A percentile compares a stretch with the other conserved stretches of the same genome.
phyloP scores from a whole-genome alignment of 2,888 invertebrate species.

The Drosophila infuscata region DNA sequence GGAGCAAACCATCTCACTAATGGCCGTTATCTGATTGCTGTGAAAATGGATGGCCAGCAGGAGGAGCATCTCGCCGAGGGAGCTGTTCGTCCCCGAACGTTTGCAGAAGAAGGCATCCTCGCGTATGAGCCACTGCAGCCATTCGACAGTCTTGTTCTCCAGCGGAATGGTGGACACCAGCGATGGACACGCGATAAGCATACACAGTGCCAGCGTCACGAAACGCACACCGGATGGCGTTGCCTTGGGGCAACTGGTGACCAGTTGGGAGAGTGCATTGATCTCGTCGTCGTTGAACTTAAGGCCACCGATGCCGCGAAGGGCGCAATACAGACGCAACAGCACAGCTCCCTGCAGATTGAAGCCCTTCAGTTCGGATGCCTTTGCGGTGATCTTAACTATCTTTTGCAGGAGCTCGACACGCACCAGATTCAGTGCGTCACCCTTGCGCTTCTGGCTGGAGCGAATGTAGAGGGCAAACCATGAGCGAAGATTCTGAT shows the following conservation, averaged over 20 bases:
- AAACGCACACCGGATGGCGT: slow-evolving; percentile 97
- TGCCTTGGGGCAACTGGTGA: slow-evolving; percentile 95
- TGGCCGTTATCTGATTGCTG: slow-evolving; percentile 96
- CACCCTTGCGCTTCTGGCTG: slow-evolving; percentile 89
- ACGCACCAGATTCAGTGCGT: slow-evolving; percentile 87
- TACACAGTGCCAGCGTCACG: slow-evolving; percentile 96
- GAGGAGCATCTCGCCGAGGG: slow-evolving; percentile 97
- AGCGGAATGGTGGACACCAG: slow-evolving; percentile 91
- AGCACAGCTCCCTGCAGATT: slow-evolving; percentile 96
- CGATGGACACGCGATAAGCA: slow-evolving; percentile 97
- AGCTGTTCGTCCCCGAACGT: slow-evolving; percentile 93
- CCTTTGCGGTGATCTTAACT: slow-evolving; percentile 88
- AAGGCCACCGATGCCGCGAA: slow-evolving; percentile 96
- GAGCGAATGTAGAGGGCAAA: slow-evolving; percentile 96
- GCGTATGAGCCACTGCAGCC: slow-evolving; percentile 96
- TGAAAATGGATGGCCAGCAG: slow-evolving; percentile 99
- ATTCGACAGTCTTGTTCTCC: slow-evolving; percentile 95
- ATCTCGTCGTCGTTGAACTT: slow-evolving; percentile 98
- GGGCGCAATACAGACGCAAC: slow-evolving; percentile 94
- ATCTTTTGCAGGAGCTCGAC: slow-evolving; percentile 91
- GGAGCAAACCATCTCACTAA: slow-evolving; percentile 96
- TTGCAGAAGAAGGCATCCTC: slow-evolving; percentile 96
- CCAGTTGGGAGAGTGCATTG: slow-evolving; percentile 91
- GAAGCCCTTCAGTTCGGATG: slow-evolving; percentile 87
- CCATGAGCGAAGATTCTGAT: slow-evolving; percentile 95